phyloP scores from a whole-genome alignment of 2,888 invertebrate species.

The Biston betularia region DNA sequence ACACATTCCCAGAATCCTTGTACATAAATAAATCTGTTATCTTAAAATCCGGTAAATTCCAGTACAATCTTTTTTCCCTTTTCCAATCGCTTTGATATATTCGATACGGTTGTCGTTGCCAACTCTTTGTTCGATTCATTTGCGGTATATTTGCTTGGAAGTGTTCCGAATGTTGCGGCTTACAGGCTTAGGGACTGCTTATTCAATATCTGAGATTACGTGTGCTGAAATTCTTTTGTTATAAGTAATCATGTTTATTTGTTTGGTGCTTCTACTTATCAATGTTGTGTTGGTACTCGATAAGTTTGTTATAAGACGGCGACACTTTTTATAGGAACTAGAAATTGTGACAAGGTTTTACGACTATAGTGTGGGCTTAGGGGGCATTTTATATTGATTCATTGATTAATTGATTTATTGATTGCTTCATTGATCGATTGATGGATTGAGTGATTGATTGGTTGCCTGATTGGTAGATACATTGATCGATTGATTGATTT shows the following conservation, averaged over 20 bases:
- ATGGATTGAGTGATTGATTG: too few relatives aligned
- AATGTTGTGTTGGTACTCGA: too few relatives aligned
- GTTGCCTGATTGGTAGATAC: too few relatives aligned
- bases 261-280: neutral
- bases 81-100: slow-evolving; percentile 31
- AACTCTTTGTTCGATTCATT: slow-evolving; percentile 32
- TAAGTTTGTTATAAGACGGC: too few relatives aligned
- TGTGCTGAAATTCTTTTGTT: slow-evolving; percentile 12
- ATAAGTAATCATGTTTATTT: slow-evolving; percentile 10
- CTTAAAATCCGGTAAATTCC: slow-evolving; percentile 5
- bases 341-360: too few relatives aligned
- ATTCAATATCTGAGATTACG: slow-evolving; percentile 30
- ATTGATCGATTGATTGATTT: too few relatives aligned
- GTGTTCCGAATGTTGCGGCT: slow-evolving; percentile 16
- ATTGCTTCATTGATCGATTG: too few relatives aligned
- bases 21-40: neutral
- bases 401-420: too few relatives aligned
- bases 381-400: too few relatives aligned
- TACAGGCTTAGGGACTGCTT: slow-evolving; percentile 23
- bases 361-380: too few relatives aligned
- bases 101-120: slow-evolving; percentile 32
- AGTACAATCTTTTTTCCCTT: slow-evolving; percentile 11
- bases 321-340: too few relatives aligned
- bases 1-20: neutral
- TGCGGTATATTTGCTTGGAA: slow-evolving; percentile 23